A percentile compares a stretch with the other conserved stretches of the same genome.
Evolutionary conservation across 2,113 vertebrate species (phyloP).

Genomic region (Phylloscopus trochilus): DNA sequence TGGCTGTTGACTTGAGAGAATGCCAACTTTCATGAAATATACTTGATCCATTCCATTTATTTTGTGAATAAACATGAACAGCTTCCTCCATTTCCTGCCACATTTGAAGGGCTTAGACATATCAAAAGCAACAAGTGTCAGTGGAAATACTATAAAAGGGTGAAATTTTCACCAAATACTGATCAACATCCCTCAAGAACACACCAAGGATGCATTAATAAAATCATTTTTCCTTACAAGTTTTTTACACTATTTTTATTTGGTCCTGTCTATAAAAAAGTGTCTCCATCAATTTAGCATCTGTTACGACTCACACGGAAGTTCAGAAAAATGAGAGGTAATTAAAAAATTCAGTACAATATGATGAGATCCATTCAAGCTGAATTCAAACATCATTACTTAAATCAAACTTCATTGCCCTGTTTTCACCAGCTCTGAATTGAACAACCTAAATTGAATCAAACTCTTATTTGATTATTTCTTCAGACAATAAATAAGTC

Average conservation of each 20-base stretch:
- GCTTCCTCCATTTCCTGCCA: not conserved
- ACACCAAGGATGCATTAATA: not conserved
- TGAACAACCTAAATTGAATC: not conserved
- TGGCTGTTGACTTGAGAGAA: not conserved
- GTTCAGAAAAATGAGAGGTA: not conserved
- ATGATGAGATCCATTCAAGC: not conserved
- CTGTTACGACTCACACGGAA: not conserved
- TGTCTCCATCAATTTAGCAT: not conserved
- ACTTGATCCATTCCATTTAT: constrained; percentile 1
- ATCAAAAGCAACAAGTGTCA: not conserved
- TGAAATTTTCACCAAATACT: not conserved
- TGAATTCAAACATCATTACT: not conserved
- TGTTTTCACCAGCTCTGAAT: not conserved
- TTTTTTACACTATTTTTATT: not conserved
- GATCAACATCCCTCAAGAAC: not conserved
- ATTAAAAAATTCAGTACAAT: not conserved
- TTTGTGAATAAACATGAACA: not conserved
- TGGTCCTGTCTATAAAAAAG: not conserved
- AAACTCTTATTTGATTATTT: not conserved
- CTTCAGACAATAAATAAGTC: not conserved
- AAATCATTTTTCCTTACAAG: not conserved
- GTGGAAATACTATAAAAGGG: not conserved
- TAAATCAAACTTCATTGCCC: not conserved
- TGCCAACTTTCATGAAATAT: not conserved
- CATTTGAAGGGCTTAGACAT: not conserved